Conservation (phyloP, 2,797 vertebrate species). For the Linurgus olivaceus region DNA sequence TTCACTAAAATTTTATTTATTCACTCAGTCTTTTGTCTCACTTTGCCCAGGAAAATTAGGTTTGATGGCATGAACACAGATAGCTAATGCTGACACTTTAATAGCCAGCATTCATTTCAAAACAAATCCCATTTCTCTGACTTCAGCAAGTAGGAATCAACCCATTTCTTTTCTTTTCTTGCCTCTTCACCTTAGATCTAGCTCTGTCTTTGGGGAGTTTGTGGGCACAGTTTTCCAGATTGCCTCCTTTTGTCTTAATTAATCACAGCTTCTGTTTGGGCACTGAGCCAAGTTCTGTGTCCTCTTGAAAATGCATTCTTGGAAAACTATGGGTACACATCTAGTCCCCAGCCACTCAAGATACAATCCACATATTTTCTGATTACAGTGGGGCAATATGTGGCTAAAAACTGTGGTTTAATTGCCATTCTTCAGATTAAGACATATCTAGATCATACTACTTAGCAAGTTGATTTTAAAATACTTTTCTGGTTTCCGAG, state of each 20-base stretch:
- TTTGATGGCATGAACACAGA: not conserved
- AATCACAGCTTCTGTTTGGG: not conserved
- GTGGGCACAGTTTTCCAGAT: not conserved
- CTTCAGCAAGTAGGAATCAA: not conserved
- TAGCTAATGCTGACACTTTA: not conserved
- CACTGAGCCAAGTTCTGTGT: not conserved
- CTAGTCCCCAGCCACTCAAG: not conserved
- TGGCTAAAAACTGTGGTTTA: not conserved
- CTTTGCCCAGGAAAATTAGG: not conserved
- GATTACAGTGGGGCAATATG: not conserved
- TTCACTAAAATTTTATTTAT: not conserved
- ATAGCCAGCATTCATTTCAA: not conserved
- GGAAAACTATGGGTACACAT: not conserved
- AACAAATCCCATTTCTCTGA: not conserved
- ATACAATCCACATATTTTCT: not conserved
- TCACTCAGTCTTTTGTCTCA: not conserved
- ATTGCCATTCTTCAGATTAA: not conserved
- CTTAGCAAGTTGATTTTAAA: not conserved
- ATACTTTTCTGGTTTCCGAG: not conserved
- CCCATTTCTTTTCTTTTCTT: not conserved
- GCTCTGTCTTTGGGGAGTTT: not conserved
- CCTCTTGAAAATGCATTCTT: not conserved
- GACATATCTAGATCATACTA: not conserved
- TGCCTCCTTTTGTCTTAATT: not conserved
- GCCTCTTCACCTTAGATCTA: not conserved